These are phyloP conservation scores for Rhinophrynus dorsalis DNA, from an alignment of 2,797 vertebrate genomes.

Conservation along the genomic window DNA sequence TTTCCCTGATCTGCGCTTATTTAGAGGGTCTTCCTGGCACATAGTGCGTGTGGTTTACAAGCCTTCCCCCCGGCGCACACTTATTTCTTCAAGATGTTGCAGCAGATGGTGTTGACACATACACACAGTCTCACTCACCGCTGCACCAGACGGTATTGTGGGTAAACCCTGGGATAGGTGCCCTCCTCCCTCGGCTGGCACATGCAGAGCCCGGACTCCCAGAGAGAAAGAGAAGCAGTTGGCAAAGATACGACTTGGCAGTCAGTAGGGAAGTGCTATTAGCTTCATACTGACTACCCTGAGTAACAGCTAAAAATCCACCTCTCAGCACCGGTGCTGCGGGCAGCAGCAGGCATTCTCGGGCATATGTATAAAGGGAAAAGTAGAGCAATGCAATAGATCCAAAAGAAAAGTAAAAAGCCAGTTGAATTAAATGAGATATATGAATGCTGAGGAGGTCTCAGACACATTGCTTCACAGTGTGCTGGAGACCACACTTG, in stretches of 20 bases:
- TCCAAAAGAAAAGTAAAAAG: no score
- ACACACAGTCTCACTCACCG: slow-evolving; percentile 45
- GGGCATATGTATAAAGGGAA: no score
- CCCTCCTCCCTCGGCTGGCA: slow-evolving; percentile 47
- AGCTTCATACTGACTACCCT: slow-evolving; percentile 37
- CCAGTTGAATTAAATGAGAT: no score
- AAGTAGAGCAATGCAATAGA: no score
- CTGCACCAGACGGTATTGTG: slow-evolving; percentile 48
- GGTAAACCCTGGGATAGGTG: slow-evolving; percentile 48
- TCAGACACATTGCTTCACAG: no score
- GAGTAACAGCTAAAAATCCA: slow-evolving; percentile 19
- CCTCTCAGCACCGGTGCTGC: background rate
- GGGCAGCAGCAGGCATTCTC: background rate
- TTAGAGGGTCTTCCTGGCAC: background rate
- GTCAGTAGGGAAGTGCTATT: slow-evolving; percentile 34
- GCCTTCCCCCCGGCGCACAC: background rate
- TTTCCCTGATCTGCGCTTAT: background rate
- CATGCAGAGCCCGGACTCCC: slow-evolving; percentile 26
- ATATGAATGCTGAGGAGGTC: no score
- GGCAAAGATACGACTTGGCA: slow-evolving; percentile 44
- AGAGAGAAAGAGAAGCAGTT: slow-evolving; percentile 41
- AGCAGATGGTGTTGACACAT: slow-evolving; percentile 48
- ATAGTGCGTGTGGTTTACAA: background rate
- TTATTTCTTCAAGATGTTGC: slow-evolving; percentile 25
- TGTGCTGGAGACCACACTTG: no score